Base-by-base conservation (phyloP, 2,888 invertebrate genomes). In the Pomacea canaliculata region DNA sequence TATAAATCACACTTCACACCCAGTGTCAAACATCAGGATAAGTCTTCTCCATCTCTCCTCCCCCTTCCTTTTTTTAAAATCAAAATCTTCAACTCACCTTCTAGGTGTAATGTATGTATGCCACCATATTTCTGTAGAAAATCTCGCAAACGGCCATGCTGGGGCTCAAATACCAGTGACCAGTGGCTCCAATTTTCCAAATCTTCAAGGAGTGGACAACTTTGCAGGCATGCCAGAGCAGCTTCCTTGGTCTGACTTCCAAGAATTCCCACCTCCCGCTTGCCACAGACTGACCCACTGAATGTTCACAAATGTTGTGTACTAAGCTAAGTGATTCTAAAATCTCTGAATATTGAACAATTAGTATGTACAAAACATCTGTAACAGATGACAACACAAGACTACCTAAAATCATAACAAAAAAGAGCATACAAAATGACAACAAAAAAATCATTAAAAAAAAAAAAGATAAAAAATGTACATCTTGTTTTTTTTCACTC, bases 71-170 rank as follows among this genome's bases (percentile, higher is more conserved):
- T 16, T 56, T 56, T 10, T 16, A 56, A 56, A 63, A 19, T 63
- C 18, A 19, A 46, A 7, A 37, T 19, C 23, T 23, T 23, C 13
- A 70, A 69, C 68, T 62, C 70, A 88, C 89, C 87, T 81, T 86
- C 85, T 12, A 86, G 27, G 56, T 74, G 70, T 27, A 85, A 78
- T 0, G 78, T 82, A 27, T 85, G 83, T 3, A 83, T 76, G 0
- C 88, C 89, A 9, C 89, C 89, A 83, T 89, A 84, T 77, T 89
- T 88, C 78, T 86, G 85, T 12, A 90, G 77, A 75, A 90, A 90
- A 65, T 87, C 86, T 73, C 87, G 87, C 74, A 90, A 82, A 65
- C 84, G 83, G 3, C 90, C 90, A 66, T 85, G 83, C 81, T 89
- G 85, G 12, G 90, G 89, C 78, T 88, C 85, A 83, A 89, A 90